phyloP scores from a whole-genome alignment of 23 tunicate species.

The Botrylloides violaceus region DNA sequence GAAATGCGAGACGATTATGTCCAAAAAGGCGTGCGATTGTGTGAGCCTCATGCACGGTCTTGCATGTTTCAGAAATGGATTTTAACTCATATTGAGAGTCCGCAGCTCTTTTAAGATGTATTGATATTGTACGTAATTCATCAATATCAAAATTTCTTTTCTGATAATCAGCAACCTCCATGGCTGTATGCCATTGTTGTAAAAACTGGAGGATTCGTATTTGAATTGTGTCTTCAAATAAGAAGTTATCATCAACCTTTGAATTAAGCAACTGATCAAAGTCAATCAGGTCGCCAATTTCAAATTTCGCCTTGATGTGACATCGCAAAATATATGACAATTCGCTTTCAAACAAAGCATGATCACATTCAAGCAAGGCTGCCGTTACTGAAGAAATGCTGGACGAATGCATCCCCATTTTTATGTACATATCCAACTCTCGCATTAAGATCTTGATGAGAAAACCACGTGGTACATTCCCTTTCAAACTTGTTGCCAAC shows the following conservation, averaged over 20 bases:
- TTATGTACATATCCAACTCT: neutral
- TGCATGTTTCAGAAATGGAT: neutral
- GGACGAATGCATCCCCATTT: neutral
- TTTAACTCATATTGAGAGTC: neutral
- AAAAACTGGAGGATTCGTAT: neutral
- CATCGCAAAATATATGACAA: neutral
- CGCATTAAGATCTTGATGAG: neutral
- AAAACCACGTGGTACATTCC: neutral
- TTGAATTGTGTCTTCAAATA: constrained; percentile 7
- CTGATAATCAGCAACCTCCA: neutral
- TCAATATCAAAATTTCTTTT: neutral
- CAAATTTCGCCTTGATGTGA: neutral
- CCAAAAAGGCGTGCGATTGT: neutral
- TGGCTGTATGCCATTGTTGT: neutral
- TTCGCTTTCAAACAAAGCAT: neutral
- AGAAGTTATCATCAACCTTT: neutral
- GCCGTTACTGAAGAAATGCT: neutral
- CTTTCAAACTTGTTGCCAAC: neutral
- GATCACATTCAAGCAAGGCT: neutral
- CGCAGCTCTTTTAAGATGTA: constrained; percentile 1
- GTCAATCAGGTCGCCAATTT: neutral
- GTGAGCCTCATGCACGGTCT: neutral
- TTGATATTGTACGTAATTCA: neutral
- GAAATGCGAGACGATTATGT: neutral
- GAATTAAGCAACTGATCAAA: neutral